Percentiles rank a stretch among this genome's conserved stretches.
Conservation (phyloP, 2,113 vertebrate species). For the Muscicapa adusta region DNA sequence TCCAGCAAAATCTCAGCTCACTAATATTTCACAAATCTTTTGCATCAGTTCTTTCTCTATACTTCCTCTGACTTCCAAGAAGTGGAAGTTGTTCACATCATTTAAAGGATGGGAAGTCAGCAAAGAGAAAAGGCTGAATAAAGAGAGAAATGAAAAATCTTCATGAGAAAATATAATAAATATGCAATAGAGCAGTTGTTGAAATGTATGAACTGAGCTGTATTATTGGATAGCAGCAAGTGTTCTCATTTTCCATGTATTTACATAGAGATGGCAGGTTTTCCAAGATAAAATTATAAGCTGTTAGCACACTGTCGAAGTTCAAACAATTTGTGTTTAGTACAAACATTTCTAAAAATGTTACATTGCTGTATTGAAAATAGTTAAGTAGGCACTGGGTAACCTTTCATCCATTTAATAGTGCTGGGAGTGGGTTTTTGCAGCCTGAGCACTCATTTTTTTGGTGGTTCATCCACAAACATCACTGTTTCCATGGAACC, state of each 20-base stretch:
- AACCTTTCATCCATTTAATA: not conserved
- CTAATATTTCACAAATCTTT: not conserved
- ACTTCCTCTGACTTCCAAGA: not conserved
- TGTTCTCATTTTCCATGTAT: not conserved
- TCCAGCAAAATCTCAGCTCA: not conserved
- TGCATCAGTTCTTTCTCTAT: not conserved
- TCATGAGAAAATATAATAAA: not conserved
- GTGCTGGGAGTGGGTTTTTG: not conserved
- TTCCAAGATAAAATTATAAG: constrained; percentile 15
- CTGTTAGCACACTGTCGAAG: not conserved
- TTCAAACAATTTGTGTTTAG: not conserved
- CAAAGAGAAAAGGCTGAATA: not conserved
- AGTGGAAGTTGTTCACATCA: not conserved
- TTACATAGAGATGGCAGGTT: not conserved
- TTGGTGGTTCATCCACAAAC: not conserved
- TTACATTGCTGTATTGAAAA: not conserved
- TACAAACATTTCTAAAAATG: not conserved
- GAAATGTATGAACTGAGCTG: not conserved
- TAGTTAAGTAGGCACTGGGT: not conserved
- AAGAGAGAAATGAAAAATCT: not conserved
- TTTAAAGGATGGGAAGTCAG: not conserved
- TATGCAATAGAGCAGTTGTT: not conserved
- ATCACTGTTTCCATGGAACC: not conserved
- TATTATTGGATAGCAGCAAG: not conserved
- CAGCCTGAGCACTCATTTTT: not conserved